A percentile compares a stretch with the other conserved stretches of the same genome.
phyloP scores from a whole-genome alignment of 2,888 invertebrate species.

The Mimas tiliae region DNA sequence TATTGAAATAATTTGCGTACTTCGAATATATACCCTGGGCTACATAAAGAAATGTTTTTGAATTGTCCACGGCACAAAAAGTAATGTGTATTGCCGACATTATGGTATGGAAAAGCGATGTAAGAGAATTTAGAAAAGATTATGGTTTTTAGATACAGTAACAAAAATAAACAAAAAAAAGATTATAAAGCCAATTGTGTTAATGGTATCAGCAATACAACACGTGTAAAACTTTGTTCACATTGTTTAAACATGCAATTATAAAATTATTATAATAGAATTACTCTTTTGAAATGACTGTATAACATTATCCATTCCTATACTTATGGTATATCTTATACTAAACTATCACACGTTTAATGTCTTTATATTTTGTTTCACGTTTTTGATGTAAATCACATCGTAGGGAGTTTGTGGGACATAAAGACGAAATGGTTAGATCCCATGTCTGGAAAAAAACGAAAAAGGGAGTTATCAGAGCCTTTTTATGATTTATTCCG shows the following conservation, averaged over 20 bases:
- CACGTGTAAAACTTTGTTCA: conserved; percentile 11
- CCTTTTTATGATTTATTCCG: conserved; percentile 2
- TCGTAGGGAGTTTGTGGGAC: conserved; percentile 22
- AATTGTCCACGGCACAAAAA: conserved; percentile 52
- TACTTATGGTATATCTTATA: conserved; percentile 8
- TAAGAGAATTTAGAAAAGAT: conserved; percentile 62
- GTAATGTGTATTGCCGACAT: conserved; percentile 77
- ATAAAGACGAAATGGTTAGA: conserved; percentile 23
- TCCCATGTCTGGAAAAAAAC: conserved; percentile 24
- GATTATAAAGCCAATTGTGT: conserved; percentile 65
- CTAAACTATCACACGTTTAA: conserved; percentile 24
- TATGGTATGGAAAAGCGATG: conserved; percentile 66
- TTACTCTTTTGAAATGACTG: conserved; percentile 27
- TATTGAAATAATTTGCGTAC: too few relatives aligned
- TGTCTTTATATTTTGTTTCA: conserved; percentile 16
- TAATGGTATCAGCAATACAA: conserved; percentile 73
- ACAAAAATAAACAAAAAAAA: conserved; percentile 46
- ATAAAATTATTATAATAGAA: conserved; percentile 30
- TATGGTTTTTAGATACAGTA: conserved; percentile 26
- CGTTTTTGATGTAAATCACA: conserved; percentile 19
- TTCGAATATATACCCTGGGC: not conserved
- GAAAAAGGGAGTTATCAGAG: conserved; percentile 19
- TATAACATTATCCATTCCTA: conserved; percentile 18
- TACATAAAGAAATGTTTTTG: conserved; percentile 5
- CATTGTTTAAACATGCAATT: conserved; percentile 37